Evolutionary conservation across 2,113 vertebrate genomes (phyloP).

Genomic region (Apteryx mantelli): DNA sequence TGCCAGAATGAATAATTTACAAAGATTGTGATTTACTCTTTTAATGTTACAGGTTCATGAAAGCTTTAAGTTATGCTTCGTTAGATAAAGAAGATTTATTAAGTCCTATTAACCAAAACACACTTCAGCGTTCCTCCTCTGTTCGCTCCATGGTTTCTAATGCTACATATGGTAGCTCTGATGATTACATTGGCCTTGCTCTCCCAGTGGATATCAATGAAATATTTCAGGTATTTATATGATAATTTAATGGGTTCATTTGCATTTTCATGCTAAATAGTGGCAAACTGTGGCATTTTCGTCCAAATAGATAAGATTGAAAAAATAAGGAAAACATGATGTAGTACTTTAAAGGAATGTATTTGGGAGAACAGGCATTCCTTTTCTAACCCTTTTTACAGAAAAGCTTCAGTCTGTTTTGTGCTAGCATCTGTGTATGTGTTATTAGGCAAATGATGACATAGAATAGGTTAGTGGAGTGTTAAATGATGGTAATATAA

Average conservation of each 20-base stretch:
- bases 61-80: conserved; percentile 97
- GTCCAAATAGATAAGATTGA: not conserved
- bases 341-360: not conserved
- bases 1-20: not conserved
- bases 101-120: conserved; percentile 97
- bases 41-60: conserved; percentile 89
- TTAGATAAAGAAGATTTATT: conserved; percentile 98
- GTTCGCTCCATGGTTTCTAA: conserved; percentile 97
- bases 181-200: conserved; percentile 95
- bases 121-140: conserved; percentile 95
- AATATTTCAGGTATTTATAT: conserved; percentile 89
- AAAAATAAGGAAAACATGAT: not conserved
- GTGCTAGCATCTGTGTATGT: not conserved
- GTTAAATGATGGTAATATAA: not conserved
- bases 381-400: not conserved
- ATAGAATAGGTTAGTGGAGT: not conserved
- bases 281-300: not conserved
- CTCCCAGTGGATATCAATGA: conserved; percentile 94
- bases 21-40: not conserved
- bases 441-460: not conserved
- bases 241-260: not conserved
- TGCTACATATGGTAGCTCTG: conserved; percentile 89
- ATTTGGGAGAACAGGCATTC: not conserved
- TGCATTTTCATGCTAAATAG: not conserved
- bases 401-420: not conserved